Base-by-base conservation (phyloP, 2,797 vertebrate genomes). In the Liparis tanakae region DNA sequence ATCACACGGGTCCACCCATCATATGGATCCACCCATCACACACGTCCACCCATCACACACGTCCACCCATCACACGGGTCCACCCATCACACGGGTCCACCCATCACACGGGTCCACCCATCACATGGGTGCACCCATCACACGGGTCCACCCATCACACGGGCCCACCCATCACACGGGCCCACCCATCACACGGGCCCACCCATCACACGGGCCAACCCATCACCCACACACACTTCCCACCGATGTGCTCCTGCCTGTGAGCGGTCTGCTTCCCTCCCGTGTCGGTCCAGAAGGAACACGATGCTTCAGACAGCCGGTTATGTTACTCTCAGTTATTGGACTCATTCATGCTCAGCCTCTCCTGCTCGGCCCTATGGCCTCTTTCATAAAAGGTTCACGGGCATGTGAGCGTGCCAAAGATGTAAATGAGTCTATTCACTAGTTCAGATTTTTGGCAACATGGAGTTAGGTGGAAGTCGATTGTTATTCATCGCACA, bases 281-380 rank as follows among this genome's bases (percentile, higher is more conserved):
- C 41, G 18, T 20, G 71, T 78, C 78, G 61, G 41, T 10, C 56
- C 51, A 68, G 66, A 20, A 63, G 63, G 67, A 73, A 72, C 62
- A 59, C 50, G 48, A 61, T 55, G 50, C 70, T 67, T 64, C 25
- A 50, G 51, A 53, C 6, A 62, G 4, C 69, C 22, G 4, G 50
- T 56, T 37, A 33, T 34, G 67, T 72, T 83, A 14, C 48, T 60
- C 30, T 61, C 41, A 6, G 34, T 56, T 62, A 56, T 36, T 64
- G 34, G 15, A 41, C 50, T 74, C 60, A 39, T 74, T 83, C 77
- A 70, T 63, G 34, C 51, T 41, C 66, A 55, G 48, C 17, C 57
- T 34, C 44, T 65, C 39, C 51, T 54, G 46, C 15, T 9, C 43
- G 17, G 33, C 67, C 48, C 6, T 18, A 0, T 20, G 57, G 43